A percentile compares a stretch with the other conserved stretches of the same genome.
phyloP scores from a whole-genome alignment of 2,113 vertebrate genomes.

The Baryphthengus martii region DNA sequence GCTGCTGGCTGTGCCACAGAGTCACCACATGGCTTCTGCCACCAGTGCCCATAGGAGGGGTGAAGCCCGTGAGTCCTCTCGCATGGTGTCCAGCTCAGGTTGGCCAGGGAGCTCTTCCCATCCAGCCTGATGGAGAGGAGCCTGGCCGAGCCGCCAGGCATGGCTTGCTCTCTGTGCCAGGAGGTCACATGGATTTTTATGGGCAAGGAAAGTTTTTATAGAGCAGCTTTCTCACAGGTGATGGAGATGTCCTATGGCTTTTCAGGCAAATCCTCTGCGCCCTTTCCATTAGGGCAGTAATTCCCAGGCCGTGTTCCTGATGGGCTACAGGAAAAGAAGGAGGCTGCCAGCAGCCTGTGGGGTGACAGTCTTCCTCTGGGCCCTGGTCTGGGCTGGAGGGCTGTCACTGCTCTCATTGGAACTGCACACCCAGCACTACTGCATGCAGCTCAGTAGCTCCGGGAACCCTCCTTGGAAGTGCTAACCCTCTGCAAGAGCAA shows the following conservation, averaged over 20 bases:
- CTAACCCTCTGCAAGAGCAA: neutral
- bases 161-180: neutral
- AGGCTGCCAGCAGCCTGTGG: neutral
- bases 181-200: neutral
- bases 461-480: neutral
- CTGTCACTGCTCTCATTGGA: neutral
- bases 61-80: fast-evolving
- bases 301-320: neutral
- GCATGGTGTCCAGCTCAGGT: fast-evolving
- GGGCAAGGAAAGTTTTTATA: neutral
- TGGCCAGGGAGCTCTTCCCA: neutral
- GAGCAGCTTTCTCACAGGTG: neutral
- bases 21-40: neutral
- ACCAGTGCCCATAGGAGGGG: fast-evolving
- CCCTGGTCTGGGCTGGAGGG: neutral
- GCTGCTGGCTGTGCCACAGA: neutral
- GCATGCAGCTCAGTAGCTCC: neutral
- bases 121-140: neutral
- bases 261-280: neutral
- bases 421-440: neutral
- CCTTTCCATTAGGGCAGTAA: fast-evolving
- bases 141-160: neutral
- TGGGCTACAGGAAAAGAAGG: fast-evolving
- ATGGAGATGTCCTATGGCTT: neutral
- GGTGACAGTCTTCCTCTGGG: too few relatives aligned